Percentiles rank a stretch among this genome's conserved stretches.
phyloP scores from a whole-genome alignment of 1,140 invertebrate species.

The Drosophila sulfurigaster region DNA sequence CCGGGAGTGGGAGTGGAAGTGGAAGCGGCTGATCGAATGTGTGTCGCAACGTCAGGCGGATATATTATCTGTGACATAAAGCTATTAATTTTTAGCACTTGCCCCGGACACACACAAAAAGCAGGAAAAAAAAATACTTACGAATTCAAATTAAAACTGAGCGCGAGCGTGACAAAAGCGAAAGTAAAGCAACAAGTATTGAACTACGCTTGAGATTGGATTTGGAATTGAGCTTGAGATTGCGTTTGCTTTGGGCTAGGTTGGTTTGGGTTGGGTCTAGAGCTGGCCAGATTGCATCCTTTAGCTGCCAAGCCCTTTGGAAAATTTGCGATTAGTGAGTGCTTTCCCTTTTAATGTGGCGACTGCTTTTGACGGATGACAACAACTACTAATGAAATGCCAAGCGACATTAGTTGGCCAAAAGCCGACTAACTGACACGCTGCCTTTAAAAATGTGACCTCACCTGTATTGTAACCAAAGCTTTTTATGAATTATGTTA shows the following conservation, averaged over 20 bases:
- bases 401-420: conserved; percentile 34
- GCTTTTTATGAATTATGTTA: neutral
- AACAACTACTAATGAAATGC: conserved; percentile 53
- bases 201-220: conserved; percentile 6
- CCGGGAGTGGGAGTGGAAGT: neutral
- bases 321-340: conserved; percentile 71
- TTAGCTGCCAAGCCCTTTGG: conserved; percentile 48
- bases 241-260: conserved; percentile 13
- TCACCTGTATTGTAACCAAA: neutral
- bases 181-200: conserved; percentile 59
- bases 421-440: conserved; percentile 29
- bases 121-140: neutral
- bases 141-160: conserved; percentile 54
- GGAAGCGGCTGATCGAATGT: conserved; percentile 48
- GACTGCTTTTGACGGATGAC: conserved; percentile 48
- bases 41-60: conserved; percentile 61
- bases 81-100: conserved; percentile 78
- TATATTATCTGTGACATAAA: conserved; percentile 72
- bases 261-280: conserved; percentile 27
- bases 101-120: conserved; percentile 31
- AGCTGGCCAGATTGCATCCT: conserved; percentile 54
- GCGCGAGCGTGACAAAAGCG: conserved; percentile 55
- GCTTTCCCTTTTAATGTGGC: conserved; percentile 73
- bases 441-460: neutral
- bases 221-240: neutral